Conservation (phyloP, 2,113 vertebrate genomes). For the Oceanodroma tethys region DNA sequence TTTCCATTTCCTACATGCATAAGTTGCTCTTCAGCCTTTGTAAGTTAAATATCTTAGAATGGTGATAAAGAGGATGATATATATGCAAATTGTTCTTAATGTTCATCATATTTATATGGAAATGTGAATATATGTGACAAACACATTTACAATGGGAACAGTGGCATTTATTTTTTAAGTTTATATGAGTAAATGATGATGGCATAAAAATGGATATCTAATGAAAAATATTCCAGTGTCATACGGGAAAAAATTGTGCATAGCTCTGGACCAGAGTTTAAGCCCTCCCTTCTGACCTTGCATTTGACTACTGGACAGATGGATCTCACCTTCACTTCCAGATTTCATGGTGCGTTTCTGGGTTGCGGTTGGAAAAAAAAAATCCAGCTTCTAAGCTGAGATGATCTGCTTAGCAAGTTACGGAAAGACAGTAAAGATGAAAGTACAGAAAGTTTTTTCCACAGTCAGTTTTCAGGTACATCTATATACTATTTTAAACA, state of each 20-base stretch:
- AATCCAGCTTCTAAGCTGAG: neutral
- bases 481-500: conserved; percentile 21
- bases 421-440: conserved; percentile 15
- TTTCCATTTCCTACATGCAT: neutral
- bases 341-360: neutral
- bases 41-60: neutral
- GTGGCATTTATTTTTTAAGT: neutral
- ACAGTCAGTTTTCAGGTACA: neutral
- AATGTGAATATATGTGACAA: neutral
- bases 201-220: neutral
- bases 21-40: neutral
- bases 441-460: conserved; percentile 12
- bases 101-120: neutral
- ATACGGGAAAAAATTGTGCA: neutral
- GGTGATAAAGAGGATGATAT: neutral
- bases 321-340: neutral
- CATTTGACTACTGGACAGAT: neutral
- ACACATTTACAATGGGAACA: neutral
- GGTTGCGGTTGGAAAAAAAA: neutral
- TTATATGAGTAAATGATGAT: neutral
- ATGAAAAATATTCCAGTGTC: neutral
- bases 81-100: neutral
- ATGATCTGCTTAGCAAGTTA: neutral
- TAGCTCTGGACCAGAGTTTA: neutral
- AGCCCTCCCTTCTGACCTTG: neutral